A percentile compares a stretch with the other conserved stretches of the same genome.
Conservation (phyloP, 1,140 invertebrate genomes). For the Drosophila tropicalis region DNA sequence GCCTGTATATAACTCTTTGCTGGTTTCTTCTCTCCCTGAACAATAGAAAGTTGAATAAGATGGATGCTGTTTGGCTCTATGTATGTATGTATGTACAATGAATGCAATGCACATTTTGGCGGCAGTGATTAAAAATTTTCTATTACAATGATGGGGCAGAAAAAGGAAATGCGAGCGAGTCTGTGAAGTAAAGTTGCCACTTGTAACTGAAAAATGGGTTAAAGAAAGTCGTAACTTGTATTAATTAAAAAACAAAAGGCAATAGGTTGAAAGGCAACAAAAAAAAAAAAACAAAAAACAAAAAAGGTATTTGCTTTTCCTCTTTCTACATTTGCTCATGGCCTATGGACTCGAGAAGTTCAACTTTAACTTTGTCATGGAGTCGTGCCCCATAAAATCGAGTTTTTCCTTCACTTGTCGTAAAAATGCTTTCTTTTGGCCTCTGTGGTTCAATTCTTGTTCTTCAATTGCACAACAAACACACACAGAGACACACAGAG, state of each 20-base stretch:
- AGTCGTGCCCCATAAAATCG: slow-evolving; percentile 1
- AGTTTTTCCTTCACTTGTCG: slow-evolving; percentile 12
- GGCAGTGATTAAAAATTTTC: slow-evolving; percentile 54
- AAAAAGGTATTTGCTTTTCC: slow-evolving; percentile 10
- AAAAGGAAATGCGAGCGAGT: slow-evolving; percentile 45
- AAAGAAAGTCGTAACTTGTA: slow-evolving; percentile 74
- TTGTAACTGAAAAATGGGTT: slow-evolving; percentile 55
- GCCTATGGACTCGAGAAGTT: neutral
- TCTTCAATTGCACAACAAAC: neutral
- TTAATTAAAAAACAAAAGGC: slow-evolving; percentile 64
- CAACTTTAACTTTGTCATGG: slow-evolving; percentile 7
- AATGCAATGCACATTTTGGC: slow-evolving; percentile 50
- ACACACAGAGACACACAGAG: slow-evolving; percentile 2
- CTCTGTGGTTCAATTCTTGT: slow-evolving; percentile 7
- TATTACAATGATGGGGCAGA: slow-evolving; percentile 26
- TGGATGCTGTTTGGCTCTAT: neutral
- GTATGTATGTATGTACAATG: too few species aligned
- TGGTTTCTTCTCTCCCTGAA: slow-evolving; percentile 18
- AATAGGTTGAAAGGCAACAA: slow-evolving; percentile 29
- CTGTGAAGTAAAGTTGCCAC: slow-evolving; percentile 22
- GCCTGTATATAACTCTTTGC: slow-evolving; percentile 43
- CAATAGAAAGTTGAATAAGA: slow-evolving; percentile 23
- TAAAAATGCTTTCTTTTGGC: slow-evolving; percentile 19
- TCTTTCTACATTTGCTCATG: slow-evolving; percentile 9
- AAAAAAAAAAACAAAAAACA: too few species aligned